Evolutionary conservation across 1,140 invertebrate species (phyloP).

Genomic region (Vanessa atalanta): DNA sequence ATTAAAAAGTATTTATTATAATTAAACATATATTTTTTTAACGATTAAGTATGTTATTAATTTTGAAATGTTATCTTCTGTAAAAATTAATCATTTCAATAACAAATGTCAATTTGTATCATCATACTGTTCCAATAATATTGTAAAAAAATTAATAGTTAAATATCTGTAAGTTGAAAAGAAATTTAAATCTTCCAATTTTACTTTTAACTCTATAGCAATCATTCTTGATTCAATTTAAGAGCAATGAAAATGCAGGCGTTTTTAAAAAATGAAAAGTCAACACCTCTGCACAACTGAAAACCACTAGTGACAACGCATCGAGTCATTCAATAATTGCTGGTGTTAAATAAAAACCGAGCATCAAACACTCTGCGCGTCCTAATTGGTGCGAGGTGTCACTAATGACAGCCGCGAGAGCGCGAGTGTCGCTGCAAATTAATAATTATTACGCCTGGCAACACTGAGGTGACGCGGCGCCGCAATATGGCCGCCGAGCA

Average conservation of each 20-base stretch:
- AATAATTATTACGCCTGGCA: slow-evolving; percentile 78
- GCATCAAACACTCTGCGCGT: slow-evolving; percentile 69
- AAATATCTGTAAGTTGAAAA: background rate
- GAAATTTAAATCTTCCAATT: slow-evolving; percentile 1
- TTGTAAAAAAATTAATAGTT: background rate
- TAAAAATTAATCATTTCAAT: too few species aligned
- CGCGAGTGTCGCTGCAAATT: slow-evolving; percentile 72
- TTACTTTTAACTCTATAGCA: slow-evolving; percentile 13
- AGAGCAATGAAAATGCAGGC: slow-evolving; percentile 35
- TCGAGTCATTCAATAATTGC: slow-evolving; percentile 53
- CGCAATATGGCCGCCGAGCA: slow-evolving; percentile 70
- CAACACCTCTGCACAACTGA: slow-evolving; percentile 52
- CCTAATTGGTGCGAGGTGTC: slow-evolving; percentile 79
- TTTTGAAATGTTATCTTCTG: too few species aligned
- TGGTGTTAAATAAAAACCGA: slow-evolving; percentile 54
- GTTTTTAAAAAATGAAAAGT: slow-evolving; percentile 39
- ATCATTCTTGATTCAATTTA: slow-evolving; percentile 36
- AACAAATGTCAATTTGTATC: too few species aligned
- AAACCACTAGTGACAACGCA: slow-evolving; percentile 51
- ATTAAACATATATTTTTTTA: too few species aligned
- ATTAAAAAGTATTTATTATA: too few species aligned
- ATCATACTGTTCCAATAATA: too few species aligned
- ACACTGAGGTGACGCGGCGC: slow-evolving; percentile 66
- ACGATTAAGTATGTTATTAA: too few species aligned
- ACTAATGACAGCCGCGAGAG: slow-evolving; percentile 73